Conservation (phyloP, 2,888 invertebrate genomes). For the Aporophyla lueneburgensis region DNA sequence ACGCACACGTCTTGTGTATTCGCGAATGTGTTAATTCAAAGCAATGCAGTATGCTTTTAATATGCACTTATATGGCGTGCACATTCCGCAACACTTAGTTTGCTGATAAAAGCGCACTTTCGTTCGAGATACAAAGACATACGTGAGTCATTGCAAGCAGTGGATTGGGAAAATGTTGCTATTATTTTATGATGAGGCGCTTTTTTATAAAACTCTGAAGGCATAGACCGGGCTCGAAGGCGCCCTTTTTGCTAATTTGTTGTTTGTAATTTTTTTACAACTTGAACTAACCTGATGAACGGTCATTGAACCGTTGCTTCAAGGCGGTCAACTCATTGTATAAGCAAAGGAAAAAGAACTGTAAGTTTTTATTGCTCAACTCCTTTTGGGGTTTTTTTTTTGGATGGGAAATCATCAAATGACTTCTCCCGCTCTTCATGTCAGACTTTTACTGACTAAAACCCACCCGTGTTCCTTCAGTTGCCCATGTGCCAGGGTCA, state of each 20-base stretch:
- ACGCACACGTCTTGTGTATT: constrained; percentile 78
- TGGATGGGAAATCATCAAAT: too few species aligned
- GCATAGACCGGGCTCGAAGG: too few species aligned
- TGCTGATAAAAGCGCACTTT: constrained; percentile 60
- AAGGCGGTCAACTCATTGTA: too few species aligned
- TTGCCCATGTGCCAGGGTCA: too few species aligned
- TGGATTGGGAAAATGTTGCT: constrained; percentile 33
- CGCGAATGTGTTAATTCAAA: constrained; percentile 87
- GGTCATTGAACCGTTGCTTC: neutral
- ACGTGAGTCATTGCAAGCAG: constrained; percentile 55
- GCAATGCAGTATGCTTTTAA: constrained; percentile 79
- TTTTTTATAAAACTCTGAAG: too few species aligned
- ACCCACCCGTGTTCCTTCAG: too few species aligned
- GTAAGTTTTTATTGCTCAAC: too few species aligned
- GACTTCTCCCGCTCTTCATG: too few species aligned
- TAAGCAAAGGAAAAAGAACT: neutral
- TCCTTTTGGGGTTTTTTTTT: too few species aligned
- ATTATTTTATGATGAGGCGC: constrained; percentile 30
- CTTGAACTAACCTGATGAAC: neutral
- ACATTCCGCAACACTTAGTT: constrained; percentile 75
- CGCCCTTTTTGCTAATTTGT: neutral
- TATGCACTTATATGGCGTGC: constrained; percentile 83
- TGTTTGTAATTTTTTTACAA: neutral
- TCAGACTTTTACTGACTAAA: too few species aligned
- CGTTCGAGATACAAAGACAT: constrained; percentile 50